These are phyloP conservation scores for Ranitomeya variabilis DNA, from an alignment of 2,113 vertebrate species.

Conservation along the genomic window DNA sequence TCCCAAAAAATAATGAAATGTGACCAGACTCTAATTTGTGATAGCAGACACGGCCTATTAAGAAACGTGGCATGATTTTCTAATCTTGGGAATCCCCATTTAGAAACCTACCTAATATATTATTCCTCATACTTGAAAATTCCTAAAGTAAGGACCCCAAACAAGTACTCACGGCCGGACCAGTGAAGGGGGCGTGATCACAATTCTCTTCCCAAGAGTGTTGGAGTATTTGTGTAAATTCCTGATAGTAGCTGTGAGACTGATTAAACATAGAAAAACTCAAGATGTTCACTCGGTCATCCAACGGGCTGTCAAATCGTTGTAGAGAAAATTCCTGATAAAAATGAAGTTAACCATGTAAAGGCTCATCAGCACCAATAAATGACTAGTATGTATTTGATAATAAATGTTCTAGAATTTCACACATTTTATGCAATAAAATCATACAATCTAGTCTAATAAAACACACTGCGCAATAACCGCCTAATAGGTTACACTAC, in stretches of 20 bases:
- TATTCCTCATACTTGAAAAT: too few species aligned
- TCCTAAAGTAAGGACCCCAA: background rate
- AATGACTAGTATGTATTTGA: background rate
- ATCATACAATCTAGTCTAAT: too few species aligned
- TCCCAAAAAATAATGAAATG: too few species aligned
- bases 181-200: conserved; percentile 91
- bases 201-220: conserved; percentile 99
- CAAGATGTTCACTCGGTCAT: conserved; percentile 90
- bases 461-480: too few species aligned
- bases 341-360: background rate
- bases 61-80: too few species aligned
- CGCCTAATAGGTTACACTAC: too few species aligned
- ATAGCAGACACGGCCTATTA: too few species aligned
- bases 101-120: too few species aligned
- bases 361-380: too few species aligned
- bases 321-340: conserved; percentile 92
- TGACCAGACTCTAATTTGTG: too few species aligned
- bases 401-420: background rate
- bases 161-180: conserved; percentile 83
- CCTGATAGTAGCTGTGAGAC: conserved; percentile 92
- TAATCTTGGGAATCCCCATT: too few species aligned
- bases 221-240: conserved; percentile 94
- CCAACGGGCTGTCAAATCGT: conserved; percentile 82
- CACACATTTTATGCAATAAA: background rate
- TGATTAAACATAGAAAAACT: conserved; percentile 97